Evolutionary conservation across 1,140 invertebrate genomes (phyloP), one percentile per base, ranked within the genome.

Genomic region (Latrodectus geometricus): DNA sequence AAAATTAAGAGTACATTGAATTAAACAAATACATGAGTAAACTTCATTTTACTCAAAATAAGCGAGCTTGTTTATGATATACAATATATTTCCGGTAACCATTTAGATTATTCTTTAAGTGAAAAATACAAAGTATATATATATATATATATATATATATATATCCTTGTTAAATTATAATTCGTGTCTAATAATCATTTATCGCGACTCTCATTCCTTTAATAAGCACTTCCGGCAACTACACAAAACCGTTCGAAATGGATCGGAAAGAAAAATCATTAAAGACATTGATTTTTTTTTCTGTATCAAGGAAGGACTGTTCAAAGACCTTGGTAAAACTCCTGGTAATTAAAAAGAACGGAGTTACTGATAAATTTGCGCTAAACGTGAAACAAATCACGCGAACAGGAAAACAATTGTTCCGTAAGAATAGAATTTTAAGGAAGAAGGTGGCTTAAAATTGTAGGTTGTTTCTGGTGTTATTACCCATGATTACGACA

Each of bases 401-500:
- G 80, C 49, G 56, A 74, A 49, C 21, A 74, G 80, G 54, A 66
- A 83, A 74, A 83, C 70, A 83, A 83, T 83, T 83, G 61, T 52
- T 50, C 12, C 15, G 72, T 72, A 82, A 74, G 54, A 83, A 83
- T 74, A 83, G 70, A 73, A 21, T 61, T 61, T 11, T 11, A 61
- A 4, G 54, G 8, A 61, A 61, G 17, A 17, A 17, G 54, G 54
- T 61, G 11, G 54, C 54, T 14, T 21, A 12, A 69, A 20, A 20
- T 69, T 69, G 5, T 35, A 35, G 35, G 35, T 35, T 35, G 5
- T 35, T 35, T 35, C 35, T 35, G 1, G 35, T 3, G 35, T 35
- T 35, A 35, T 5, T 35, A 3, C 2, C 5, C 35, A 35, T 35
- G 35, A 35, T 35, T 35, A 5, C 35, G 5, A 35, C 1, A 35